Percentiles rank a stretch among this genome's conserved stretches.
These are phyloP conservation scores for Archegozetes longisetosus DNA, from an alignment of 1,140 invertebrate genomes.

Conservation along the genomic window DNA sequence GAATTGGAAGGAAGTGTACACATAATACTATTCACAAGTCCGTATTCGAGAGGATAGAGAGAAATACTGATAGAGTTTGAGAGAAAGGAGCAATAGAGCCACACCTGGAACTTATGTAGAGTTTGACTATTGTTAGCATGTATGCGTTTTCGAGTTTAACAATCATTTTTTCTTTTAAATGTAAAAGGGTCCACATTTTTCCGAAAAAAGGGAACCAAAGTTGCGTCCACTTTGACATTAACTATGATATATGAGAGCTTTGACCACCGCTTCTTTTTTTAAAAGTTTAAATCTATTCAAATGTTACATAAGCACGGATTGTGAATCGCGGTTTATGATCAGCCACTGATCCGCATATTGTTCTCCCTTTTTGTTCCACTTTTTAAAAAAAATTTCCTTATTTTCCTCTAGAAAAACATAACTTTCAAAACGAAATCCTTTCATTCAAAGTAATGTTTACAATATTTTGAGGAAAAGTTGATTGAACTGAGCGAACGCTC, in stretches of 20 bases:
- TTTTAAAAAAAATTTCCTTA: not conserved
- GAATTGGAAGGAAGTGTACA: not conserved
- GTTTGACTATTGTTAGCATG: no score
- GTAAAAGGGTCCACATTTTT: not conserved
- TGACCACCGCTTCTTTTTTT: not conserved
- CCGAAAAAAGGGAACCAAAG: not conserved
- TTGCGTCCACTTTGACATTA: not conserved
- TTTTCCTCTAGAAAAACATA: no score
- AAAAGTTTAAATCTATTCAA: not conserved
- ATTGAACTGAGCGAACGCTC: no score
- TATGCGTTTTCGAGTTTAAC: not conserved
- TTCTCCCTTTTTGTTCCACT: not conserved
- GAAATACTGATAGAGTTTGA: not conserved
- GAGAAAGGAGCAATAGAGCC: not conserved
- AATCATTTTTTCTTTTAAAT: not conserved
- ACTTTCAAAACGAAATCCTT: not conserved
- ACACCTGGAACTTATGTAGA: no score
- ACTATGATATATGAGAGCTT: not conserved
- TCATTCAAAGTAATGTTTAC: no score
- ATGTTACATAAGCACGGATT: not conserved
- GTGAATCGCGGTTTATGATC: not conserved
- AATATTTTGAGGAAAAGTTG: no score
- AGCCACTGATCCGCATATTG: not conserved
- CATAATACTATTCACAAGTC: no score
- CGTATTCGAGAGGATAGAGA: no score